Evolutionary conservation across 2,888 invertebrate species (phyloP).

Genomic region (Mesorhabditis belari): DNA sequence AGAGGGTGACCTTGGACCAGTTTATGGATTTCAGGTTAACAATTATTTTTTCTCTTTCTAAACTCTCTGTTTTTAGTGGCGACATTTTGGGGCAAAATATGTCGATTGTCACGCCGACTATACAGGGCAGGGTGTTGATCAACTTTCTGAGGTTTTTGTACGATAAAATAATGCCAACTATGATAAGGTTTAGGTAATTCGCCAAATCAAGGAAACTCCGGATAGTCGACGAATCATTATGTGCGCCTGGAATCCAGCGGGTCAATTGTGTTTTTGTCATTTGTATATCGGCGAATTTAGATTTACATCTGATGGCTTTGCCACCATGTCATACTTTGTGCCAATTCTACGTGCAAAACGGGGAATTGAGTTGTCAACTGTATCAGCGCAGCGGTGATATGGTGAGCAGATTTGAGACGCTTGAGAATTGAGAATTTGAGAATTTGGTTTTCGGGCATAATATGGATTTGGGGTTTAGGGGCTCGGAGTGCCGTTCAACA

Average conservation of each 20-base stretch:
- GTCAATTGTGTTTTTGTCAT: slow-evolving; percentile 29
- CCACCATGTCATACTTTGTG: slow-evolving; percentile 92
- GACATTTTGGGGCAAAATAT: slow-evolving; percentile 89
- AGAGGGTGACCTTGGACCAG: slow-evolving; percentile 89
- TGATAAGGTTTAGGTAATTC: too few species aligned
- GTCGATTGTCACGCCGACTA: slow-evolving; percentile 75
- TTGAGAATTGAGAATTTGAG: background rate
- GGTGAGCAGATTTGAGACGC: too few species aligned
- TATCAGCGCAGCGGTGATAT: slow-evolving; percentile 96
- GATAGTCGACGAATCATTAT: slow-evolving; percentile 81
- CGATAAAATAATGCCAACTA: too few species aligned
- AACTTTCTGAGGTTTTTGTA: slow-evolving; percentile 68
- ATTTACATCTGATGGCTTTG: slow-evolving; percentile 74
- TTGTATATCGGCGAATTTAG: slow-evolving; percentile 9
- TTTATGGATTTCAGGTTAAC: slow-evolving; percentile 83
- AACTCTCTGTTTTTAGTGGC: slow-evolving; percentile 63
- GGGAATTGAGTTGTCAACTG: slow-evolving; percentile 79
- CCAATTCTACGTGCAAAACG: slow-evolving; percentile 80
- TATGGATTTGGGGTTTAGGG: slow-evolving; percentile 52
- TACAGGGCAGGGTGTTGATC: slow-evolving; percentile 77
- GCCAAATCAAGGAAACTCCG: slow-evolving; percentile 72
- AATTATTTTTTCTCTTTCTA: background rate
- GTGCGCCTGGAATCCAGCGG: slow-evolving; percentile 85
- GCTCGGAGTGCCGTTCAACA: slow-evolving; percentile 94
- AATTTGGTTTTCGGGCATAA: background rate